Percentiles rank a stretch among this genome's conserved stretches.
Evolutionary conservation across 2,113 vertebrate species (phyloP).

Genomic region (Hippocampus barbouri): DNA sequence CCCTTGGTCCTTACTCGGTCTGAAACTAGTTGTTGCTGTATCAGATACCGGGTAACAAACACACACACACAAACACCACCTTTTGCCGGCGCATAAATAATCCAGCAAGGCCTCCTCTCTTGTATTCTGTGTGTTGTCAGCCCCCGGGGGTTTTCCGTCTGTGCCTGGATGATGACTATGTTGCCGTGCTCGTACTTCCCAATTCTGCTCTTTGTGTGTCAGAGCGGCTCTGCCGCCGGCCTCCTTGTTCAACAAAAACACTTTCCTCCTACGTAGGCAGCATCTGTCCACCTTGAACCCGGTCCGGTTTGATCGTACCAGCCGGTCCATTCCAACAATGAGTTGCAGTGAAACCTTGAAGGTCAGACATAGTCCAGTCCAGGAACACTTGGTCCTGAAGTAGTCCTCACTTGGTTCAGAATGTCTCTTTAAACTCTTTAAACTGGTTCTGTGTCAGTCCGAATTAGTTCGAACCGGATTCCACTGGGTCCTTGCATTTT

Average conservation of each 20-base stretch:
- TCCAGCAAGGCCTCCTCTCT: conserved; percentile 41
- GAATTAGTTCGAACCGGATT: too few relatives aligned
- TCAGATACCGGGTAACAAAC: conserved; percentile 23
- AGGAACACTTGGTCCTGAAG: too few relatives aligned
- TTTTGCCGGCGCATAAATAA: conserved; percentile 61
- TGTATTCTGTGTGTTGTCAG: conserved; percentile 47
- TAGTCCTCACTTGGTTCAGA: too few relatives aligned
- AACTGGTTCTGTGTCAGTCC: too few relatives aligned
- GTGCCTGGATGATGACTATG: conserved; percentile 13
- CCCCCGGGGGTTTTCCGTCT: conserved; percentile 38
- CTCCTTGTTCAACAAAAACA: conserved; percentile 31
- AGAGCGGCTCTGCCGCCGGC: not conserved
- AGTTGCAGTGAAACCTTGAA: too few relatives aligned
- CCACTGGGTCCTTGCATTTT: too few relatives aligned
- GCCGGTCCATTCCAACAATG: conserved; percentile 26
- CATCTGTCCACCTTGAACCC: conserved; percentile 37
- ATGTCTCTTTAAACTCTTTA: too few relatives aligned
- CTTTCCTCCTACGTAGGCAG: conserved; percentile 43
- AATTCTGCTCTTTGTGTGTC: not conserved
- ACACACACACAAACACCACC: conserved; percentile 16
- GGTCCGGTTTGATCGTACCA: conserved; percentile 32
- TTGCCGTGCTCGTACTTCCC: conserved; percentile 23
- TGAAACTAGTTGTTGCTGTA: conserved; percentile 15
- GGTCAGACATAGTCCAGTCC: too few relatives aligned
- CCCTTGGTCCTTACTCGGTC: too few relatives aligned